Percentiles rank a stretch among this genome's conserved stretches.
Evolutionary conservation across 2,797 vertebrate species (phyloP).

Genomic region (Coccyzus lansbergi): DNA sequence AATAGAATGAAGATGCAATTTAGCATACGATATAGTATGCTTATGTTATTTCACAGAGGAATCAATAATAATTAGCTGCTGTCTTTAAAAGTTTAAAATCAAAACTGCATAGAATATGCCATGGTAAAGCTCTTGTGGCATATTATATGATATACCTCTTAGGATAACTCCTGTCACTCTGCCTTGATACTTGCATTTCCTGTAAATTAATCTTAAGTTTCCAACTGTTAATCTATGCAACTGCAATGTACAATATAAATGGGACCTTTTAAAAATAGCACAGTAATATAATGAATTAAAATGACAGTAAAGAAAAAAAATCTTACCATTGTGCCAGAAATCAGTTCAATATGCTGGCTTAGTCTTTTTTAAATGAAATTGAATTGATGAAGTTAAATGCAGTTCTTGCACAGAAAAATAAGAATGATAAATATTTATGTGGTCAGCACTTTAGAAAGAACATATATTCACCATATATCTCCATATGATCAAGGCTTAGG

Average conservation of each 20-base stretch:
- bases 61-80: background rate
- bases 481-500: background rate
- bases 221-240: slow-evolving; percentile 66
- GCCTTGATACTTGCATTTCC: slow-evolving; percentile 42
- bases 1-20: background rate
- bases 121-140: background rate
- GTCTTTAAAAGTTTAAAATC: background rate
- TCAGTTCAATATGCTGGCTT: slow-evolving; percentile 68
- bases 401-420: slow-evolving; percentile 46
- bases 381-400: slow-evolving; percentile 63
- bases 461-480: slow-evolving; percentile 28
- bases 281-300: slow-evolving; percentile 65
- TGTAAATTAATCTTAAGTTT: slow-evolving; percentile 72
- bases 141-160: background rate
- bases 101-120: background rate
- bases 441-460: slow-evolving; percentile 57
- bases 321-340: slow-evolving; percentile 55
- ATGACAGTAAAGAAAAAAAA: slow-evolving; percentile 60
- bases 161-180: background rate
- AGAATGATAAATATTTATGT: slow-evolving; percentile 68
- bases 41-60: background rate
- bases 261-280: slow-evolving; percentile 62
- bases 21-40: background rate
- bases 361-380: slow-evolving; percentile 70
- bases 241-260: slow-evolving; percentile 64